Conservation (phyloP, 1,140 invertebrate species). For the Orussus abietinus region DNA sequence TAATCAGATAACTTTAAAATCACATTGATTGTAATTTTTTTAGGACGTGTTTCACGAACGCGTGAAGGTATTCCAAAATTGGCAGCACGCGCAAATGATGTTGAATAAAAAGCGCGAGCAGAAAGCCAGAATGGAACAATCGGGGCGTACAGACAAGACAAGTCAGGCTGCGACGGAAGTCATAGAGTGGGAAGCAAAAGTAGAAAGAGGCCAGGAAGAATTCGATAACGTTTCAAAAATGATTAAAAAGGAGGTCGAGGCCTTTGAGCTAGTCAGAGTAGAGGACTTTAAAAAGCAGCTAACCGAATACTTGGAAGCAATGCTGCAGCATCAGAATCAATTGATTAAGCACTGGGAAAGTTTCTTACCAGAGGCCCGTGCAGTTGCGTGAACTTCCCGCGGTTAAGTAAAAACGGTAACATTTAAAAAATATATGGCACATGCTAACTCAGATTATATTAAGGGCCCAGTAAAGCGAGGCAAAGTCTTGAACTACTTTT, state of each 20-base stretch:
- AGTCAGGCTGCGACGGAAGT: slow-evolving; percentile 87
- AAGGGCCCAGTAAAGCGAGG: no score
- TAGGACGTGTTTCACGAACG: slow-evolving; percentile 96
- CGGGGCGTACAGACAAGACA: slow-evolving; percentile 84
- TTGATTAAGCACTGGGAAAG: slow-evolving; percentile 94
- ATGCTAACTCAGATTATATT: no score
- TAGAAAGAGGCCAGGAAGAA: slow-evolving; percentile 92
- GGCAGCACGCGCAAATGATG: slow-evolving; percentile 94
- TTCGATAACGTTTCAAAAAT: slow-evolving; percentile 95
- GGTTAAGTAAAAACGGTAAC: neutral
- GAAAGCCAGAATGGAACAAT: slow-evolving; percentile 87
- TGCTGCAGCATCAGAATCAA: slow-evolving; percentile 94
- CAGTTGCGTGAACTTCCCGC: slow-evolving; percentile 64
- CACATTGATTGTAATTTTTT: slow-evolving; percentile 20
- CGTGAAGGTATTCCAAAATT: slow-evolving; percentile 96
- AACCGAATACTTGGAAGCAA: slow-evolving; percentile 88
- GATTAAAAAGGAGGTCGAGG: slow-evolving; percentile 93
- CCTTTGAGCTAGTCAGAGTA: slow-evolving; percentile 84
- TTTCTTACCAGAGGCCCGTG: slow-evolving; percentile 88
- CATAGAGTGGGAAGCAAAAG: slow-evolving; percentile 93
- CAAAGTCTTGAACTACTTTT: no score
- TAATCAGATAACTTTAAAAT: slow-evolving; percentile 5
- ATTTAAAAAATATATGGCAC: slow-evolving; percentile 3
- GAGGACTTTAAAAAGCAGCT: slow-evolving; percentile 88
- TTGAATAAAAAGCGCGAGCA: slow-evolving; percentile 91